Evolutionary conservation across 1,140 invertebrate species (phyloP), one percentile per base, ranked within the genome.

Genomic region (Oryzaephilus surinamensis): DNA sequence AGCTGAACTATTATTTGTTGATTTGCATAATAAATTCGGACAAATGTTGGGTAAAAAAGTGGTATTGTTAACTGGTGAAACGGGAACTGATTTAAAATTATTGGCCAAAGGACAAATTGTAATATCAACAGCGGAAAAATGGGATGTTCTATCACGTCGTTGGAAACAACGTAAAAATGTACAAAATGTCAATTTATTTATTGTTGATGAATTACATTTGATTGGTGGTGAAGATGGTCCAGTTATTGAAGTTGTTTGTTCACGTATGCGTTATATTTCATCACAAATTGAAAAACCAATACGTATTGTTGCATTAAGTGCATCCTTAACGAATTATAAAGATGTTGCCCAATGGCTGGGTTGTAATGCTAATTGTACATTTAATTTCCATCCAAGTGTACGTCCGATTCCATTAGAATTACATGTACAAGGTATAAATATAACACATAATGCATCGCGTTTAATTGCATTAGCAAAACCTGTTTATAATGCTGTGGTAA

Each of bases 91-190:
- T 70, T 71, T 98, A 38, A 99, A 99, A 56, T 61, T 96, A 0
- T 61, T 91, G 2, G 84, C 83, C 15, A 87, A 93, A 61, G 94
- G 89, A 11, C 89, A 98, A 63, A 81, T 99, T 14, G 85, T 99
- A 5, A 83, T 99, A 34, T 87, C 88, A 10, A 98, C 94, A 0
- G 93, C 95, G 2, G 95, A 99, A 50, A 95, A 97, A 54, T 99
- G 97, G 97, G 96, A 99, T 64, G 88, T 99, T 6, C 64, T 99
- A 0, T 99, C 96, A 0, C 71, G 97, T 42, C 72, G 96, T 42
- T 99, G 97, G 97, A 99, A 99, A 59, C 93, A 98, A 54, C 72
- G 96, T 4, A 97, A 97, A 62, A 95, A 96, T 60, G 94, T 99
- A 0, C 95, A 99, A 58, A 96, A 93, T 53, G 81, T 99, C 3